Evolutionary conservation across 2,797 vertebrate species (phyloP).

Genomic region (Sebastes trivittatus): DNA sequence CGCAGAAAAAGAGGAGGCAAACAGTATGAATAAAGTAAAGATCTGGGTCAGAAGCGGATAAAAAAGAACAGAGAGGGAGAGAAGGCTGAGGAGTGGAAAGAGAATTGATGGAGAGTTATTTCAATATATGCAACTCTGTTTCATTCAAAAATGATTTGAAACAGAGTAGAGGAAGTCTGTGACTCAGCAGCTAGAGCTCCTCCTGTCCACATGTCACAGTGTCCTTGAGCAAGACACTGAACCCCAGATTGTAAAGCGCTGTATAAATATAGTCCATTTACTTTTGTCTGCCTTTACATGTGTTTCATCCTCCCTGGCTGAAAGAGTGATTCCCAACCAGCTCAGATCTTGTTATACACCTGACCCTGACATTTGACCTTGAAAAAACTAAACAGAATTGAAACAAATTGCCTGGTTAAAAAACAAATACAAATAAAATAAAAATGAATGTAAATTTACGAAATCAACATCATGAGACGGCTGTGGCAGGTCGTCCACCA

Average conservation of each 20-base stretch:
- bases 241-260: background rate
- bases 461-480: too few relatives aligned
- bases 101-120: background rate
- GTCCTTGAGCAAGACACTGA: background rate
- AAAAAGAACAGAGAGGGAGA: background rate
- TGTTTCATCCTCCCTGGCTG: background rate
- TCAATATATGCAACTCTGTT: background rate
- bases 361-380: background rate
- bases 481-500: too few relatives aligned
- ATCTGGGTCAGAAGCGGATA: conserved; percentile 19
- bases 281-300: background rate
- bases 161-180: background rate
- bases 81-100: background rate
- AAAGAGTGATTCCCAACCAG: background rate
- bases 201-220: background rate
- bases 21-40: background rate
- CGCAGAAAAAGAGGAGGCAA: background rate
- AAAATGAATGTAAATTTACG: too few relatives aligned
- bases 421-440: too few relatives aligned
- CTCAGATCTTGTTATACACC: background rate
- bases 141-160: background rate
- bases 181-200: background rate
- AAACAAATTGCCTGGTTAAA: background rate
- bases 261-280: background rate
- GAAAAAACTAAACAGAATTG: background rate